Percentiles rank a stretch among this genome's conserved stretches.
These are phyloP conservation scores for Brienomyrus brachyistius DNA, from an alignment of 2,113 vertebrate genomes.

Conservation along the genomic window DNA sequence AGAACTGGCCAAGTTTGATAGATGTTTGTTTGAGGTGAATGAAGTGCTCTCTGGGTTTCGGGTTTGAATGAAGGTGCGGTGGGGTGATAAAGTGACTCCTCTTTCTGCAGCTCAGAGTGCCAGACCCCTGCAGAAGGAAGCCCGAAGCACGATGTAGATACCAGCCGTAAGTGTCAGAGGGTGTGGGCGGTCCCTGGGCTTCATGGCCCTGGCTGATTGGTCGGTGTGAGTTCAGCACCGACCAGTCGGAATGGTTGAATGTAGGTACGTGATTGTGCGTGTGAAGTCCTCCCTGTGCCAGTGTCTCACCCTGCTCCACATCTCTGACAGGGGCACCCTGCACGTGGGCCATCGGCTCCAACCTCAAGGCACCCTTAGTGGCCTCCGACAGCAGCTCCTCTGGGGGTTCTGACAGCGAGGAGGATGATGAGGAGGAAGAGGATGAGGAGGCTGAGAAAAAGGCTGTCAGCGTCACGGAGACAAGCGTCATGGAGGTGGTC, in stretches of 20 bases:
- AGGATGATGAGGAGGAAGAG: constrained; percentile 55
- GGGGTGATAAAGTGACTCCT: background rate
- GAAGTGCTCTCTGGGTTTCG: background rate
- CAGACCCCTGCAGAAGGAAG: constrained; percentile 56
- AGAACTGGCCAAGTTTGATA: background rate
- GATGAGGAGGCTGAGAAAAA: constrained; percentile 41
- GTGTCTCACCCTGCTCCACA: constrained; percentile 31
- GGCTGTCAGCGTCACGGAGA: constrained; percentile 29
- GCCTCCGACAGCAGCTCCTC: constrained; percentile 78
- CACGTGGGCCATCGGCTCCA: constrained; percentile 58
- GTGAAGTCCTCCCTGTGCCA: background rate
- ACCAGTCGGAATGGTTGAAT: background rate
- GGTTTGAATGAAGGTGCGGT: background rate
- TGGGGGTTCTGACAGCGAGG: constrained; percentile 67
- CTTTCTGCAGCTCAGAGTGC: constrained; percentile 64
- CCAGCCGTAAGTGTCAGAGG: constrained; percentile 38
- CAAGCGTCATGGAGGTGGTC: constrained; percentile 37
- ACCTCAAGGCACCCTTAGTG: constrained; percentile 59
- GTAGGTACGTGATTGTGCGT: background rate
- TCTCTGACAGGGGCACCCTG: constrained; percentile 53
- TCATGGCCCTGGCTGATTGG: constrained; percentile 45
- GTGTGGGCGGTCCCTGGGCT: background rate
- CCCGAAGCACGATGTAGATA: constrained; percentile 58
- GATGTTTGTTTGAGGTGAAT: background rate
- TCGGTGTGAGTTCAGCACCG: background rate